Base-by-base conservation (phyloP, 2,113 vertebrate genomes). In the Gallinago paraguaiae region DNA sequence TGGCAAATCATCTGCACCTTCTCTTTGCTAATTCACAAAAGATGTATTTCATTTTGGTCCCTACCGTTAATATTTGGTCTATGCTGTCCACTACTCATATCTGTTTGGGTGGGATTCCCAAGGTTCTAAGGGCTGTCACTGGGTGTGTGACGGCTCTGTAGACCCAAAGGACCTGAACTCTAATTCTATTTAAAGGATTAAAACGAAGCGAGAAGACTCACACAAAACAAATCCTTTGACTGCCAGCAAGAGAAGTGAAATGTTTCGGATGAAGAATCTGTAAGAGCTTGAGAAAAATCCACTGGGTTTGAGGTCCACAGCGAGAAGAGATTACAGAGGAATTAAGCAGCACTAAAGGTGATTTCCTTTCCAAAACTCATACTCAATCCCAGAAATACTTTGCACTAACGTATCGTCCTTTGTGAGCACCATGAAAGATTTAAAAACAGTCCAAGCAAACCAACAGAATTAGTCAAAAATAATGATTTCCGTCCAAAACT, bases 1-100 rank as follows among this genome's bases (percentile, higher is more conserved):
- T 5, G 50, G 28, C 65, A 54, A 33, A 6, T 17, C 17, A 13
- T 7, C 48, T 11, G 48, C 28, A 10, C 1, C 3, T 63, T 37
- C 33, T 54, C 17, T 20, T 15, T 16, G 33, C 20, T 31, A 25
- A 37, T 31, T 45, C 20, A 20, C 10, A 4, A 8, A 31, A 72
- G 33, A 37, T 14, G 5, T 3, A 17, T 51, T 41, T 61, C 2
- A 18, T 83, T 72, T 43, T 37, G 37, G 20, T 24, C 20, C 12
- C 48, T 45, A 27, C 56, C 24, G 46, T 11, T 53, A 31, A 19
- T 12, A 45, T 53, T 43, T 35, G 25, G 15, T 25, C 56, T 30
- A 6, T 9, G 46, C 33, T 35, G 7, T 31, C 59, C 22, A 14
- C 37, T 9, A n/a, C 56, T 28, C 2, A 0, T 11, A 5, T 13